Percentiles rank a stretch among this genome's conserved stretches.
phyloP scores from a whole-genome alignment of 2,888 invertebrate genomes.

The Erebia aethiops region DNA sequence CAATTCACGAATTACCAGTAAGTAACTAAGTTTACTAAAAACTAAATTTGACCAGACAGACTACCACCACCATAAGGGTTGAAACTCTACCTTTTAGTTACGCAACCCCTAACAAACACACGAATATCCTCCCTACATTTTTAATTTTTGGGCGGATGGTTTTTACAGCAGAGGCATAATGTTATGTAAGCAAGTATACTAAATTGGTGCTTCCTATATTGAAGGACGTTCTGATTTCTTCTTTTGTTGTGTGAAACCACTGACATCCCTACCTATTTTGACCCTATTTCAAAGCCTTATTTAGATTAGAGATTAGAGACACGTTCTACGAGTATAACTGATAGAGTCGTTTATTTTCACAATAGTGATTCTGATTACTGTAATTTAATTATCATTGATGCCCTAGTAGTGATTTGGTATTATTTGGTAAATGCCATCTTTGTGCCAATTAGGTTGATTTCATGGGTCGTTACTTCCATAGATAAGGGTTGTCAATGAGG shows the following conservation, averaged over 20 bases:
- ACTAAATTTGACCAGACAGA: too few species aligned
- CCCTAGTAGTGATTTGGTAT: slow-evolving; percentile 2
- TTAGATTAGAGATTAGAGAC: neutral
- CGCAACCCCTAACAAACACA: neutral
- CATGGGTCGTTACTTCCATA: slow-evolving; percentile 37
- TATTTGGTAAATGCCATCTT: slow-evolving; percentile 26
- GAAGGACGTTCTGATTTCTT: too few species aligned
- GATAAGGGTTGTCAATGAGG: neutral
- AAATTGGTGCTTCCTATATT: too few species aligned
- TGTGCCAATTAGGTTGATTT: slow-evolving; percentile 40
- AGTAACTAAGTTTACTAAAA: too few species aligned
- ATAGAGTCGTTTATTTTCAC: neutral
- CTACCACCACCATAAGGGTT: too few species aligned
- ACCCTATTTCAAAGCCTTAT: neutral
- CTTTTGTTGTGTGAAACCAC: too few species aligned
- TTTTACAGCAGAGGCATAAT: neutral
- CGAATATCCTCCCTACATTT: neutral
- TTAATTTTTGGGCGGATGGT: neutral
- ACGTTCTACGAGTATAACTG: slow-evolving; percentile 4
- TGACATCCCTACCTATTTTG: neutral
- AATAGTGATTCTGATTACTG: neutral
- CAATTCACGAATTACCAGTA: too few species aligned
- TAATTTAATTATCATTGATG: slow-evolving; percentile 18
- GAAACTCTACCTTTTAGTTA: too few species aligned
- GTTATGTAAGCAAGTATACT: neutral